These are phyloP conservation scores for Patagioenas fasciata DNA, from an alignment of 2,113 vertebrate species.

Conservation along the genomic window DNA sequence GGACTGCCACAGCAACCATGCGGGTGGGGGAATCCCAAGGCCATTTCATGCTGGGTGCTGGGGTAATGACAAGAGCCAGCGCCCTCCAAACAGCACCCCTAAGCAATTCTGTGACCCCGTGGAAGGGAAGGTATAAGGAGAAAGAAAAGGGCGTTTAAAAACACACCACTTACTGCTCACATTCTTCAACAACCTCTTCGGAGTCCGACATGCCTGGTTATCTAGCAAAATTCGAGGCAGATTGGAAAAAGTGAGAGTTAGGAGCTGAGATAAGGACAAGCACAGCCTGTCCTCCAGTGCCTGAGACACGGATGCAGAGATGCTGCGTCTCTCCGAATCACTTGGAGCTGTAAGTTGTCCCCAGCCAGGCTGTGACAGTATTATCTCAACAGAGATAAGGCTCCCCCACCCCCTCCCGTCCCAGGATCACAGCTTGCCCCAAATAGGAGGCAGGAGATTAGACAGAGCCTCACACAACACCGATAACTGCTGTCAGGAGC, in stretches of 20 bases:
- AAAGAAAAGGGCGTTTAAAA: not conserved
- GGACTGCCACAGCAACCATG: not conserved
- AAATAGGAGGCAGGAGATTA: slow-evolving; percentile 35
- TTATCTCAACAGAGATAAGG: slow-evolving; percentile 42
- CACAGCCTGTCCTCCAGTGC: not conserved
- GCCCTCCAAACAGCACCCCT: not conserved
- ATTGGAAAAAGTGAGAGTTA: not conserved
- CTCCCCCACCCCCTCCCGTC: not conserved
- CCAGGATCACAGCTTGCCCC: not conserved
- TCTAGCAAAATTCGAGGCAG: slow-evolving; percentile 1
- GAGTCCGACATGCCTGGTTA: slow-evolving; percentile 85
- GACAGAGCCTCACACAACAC: not conserved
- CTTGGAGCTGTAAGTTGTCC: not conserved
- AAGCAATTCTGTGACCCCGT: accelerated
- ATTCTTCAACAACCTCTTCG: slow-evolving; percentile 83
- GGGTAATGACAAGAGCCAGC: accelerated
- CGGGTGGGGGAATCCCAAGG: not conserved
- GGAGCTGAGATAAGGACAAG: not conserved
- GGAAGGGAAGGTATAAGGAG: not conserved
- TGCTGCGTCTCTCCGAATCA: not conserved
- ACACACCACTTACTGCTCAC: slow-evolving; percentile 81
- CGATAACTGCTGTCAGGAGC: slow-evolving; percentile 19
- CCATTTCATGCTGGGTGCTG: not conserved
- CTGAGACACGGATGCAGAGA: not conserved
- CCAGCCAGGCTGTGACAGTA: not conserved